These are phyloP conservation scores for Orientallactaga bullata DNA, from an alignment of 2,113 vertebrate species.

Conservation along the genomic window DNA sequence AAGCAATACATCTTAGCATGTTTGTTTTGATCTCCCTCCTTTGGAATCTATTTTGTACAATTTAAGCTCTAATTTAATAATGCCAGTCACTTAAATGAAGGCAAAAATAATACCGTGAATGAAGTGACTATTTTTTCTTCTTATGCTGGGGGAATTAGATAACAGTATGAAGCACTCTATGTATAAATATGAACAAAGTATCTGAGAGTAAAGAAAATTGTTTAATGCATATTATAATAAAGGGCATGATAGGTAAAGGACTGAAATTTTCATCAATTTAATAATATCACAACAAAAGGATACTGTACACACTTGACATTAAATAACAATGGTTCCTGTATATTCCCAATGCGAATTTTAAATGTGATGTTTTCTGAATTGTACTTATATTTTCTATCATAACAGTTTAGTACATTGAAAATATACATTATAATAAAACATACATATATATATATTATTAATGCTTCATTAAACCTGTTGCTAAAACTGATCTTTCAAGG, in stretches of 20 bases:
- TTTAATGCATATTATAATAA: neutral
- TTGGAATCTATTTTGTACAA: conserved; percentile 14
- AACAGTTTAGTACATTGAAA: neutral
- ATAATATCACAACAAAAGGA: neutral
- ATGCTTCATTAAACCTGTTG: neutral
- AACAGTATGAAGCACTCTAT: neutral
- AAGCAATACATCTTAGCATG: neutral
- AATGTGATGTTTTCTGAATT: conserved; percentile 36
- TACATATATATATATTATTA: neutral
- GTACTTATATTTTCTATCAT: neutral
- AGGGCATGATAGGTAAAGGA: neutral
- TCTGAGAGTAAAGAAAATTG: conserved; percentile 1
- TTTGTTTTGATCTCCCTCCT: neutral
- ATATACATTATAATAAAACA: too few relatives aligned
- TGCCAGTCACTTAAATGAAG: neutral
- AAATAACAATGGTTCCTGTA: conserved; percentile 14
- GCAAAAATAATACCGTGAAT: neutral
- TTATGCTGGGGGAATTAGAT: neutral
- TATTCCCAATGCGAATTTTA: conserved; percentile 41
- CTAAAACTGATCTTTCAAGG: conserved; percentile 28
- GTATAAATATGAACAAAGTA: neutral
- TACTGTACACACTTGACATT: conserved; percentile 28
- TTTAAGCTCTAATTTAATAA: conserved; percentile 44
- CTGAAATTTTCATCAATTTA: neutral
- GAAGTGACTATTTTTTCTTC: conserved; percentile 31